These are phyloP conservation scores for Chrysodeixis includens DNA, from an alignment of 2,888 invertebrate genomes.

Conservation along the genomic window DNA sequence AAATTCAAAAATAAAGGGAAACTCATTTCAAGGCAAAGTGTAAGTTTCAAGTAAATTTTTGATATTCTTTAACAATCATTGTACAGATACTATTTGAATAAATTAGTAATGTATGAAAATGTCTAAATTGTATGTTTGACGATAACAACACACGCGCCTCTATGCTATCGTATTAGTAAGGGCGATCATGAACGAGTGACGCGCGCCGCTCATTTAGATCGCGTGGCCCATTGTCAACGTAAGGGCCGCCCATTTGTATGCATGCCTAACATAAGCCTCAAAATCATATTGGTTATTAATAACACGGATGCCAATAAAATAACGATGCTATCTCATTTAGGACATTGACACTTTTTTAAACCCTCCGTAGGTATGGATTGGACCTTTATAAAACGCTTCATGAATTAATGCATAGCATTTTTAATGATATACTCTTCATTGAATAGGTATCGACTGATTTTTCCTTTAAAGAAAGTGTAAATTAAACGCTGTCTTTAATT, in stretches of 20 bases:
- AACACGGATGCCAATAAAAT: constrained; percentile 49
- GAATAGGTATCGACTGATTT: constrained; percentile 48
- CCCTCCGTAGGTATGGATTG: constrained; percentile 31
- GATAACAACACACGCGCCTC: constrained; percentile 38
- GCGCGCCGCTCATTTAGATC: constrained; percentile 64
- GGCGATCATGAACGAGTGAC: constrained; percentile 55
- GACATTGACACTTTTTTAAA: constrained; percentile 52
- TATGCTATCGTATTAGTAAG: constrained; percentile 55
- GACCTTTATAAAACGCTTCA: constrained; percentile 44
- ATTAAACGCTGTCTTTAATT: constrained; percentile 8
- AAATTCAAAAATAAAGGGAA: no score
- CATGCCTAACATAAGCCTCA: constrained; percentile 59
- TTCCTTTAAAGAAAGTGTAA: constrained; percentile 40
- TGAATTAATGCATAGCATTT: constrained; percentile 48
- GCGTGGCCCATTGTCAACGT: constrained; percentile 57
- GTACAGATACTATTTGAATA: no score
- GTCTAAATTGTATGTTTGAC: constrained; percentile 17
- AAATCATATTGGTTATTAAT: constrained; percentile 70
- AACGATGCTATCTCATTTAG: constrained; percentile 49
- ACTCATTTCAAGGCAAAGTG: no score
- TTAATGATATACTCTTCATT: constrained; percentile 42
- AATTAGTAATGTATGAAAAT: background rate
- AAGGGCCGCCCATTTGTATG: constrained; percentile 65
- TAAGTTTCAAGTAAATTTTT: no score
- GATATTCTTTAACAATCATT: no score